A percentile compares a stretch with the other conserved stretches of the same genome.
Conservation (phyloP, 2,113 vertebrate genomes). For the Chionomys nivalis region DNA sequence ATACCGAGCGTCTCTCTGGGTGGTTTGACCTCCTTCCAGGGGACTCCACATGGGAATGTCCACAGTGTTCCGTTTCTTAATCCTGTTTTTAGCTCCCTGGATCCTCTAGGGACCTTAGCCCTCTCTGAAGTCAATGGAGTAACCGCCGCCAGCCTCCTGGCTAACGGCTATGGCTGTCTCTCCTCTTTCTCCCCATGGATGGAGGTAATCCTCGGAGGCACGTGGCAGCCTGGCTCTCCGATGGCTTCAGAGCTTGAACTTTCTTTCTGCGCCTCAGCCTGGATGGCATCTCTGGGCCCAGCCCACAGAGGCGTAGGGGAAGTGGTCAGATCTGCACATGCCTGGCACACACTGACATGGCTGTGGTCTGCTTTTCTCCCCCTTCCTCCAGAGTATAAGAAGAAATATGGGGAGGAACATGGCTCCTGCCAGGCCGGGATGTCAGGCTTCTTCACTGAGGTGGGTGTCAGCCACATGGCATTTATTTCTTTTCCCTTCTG, state of each 20-base stretch:
- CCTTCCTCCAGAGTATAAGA: slow-evolving; percentile 94
- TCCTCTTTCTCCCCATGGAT: neutral
- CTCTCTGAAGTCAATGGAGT: neutral
- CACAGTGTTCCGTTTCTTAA: neutral
- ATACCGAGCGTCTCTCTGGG: neutral
- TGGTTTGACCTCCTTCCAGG: neutral
- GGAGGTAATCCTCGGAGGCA: neutral
- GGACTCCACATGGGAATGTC: neutral
- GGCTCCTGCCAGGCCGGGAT: slow-evolving; percentile 99
- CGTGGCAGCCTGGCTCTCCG: slow-evolving; percentile 15
- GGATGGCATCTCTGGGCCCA: neutral
- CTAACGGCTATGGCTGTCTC: neutral
- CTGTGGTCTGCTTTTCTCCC: slow-evolving; percentile 78
- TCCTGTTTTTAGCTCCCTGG: slow-evolving; percentile 4
- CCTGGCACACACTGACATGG: slow-evolving; percentile 79
- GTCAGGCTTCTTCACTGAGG: slow-evolving; percentile 95
- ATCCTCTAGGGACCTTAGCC: neutral
- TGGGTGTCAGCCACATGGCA: slow-evolving; percentile 80
- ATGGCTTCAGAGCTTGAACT: slow-evolving; percentile 20
- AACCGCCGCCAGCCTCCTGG: neutral
- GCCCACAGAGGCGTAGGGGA: rapidly evolving
- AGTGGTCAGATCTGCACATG: neutral
- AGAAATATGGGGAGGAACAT: slow-evolving; percentile 98
- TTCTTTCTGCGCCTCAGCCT: neutral
- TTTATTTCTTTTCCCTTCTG: neutral